A percentile compares a stretch with the other conserved stretches of the same genome.
Conservation (phyloP, 1,140 invertebrate genomes). For the Ceratosolen fusciceps region DNA sequence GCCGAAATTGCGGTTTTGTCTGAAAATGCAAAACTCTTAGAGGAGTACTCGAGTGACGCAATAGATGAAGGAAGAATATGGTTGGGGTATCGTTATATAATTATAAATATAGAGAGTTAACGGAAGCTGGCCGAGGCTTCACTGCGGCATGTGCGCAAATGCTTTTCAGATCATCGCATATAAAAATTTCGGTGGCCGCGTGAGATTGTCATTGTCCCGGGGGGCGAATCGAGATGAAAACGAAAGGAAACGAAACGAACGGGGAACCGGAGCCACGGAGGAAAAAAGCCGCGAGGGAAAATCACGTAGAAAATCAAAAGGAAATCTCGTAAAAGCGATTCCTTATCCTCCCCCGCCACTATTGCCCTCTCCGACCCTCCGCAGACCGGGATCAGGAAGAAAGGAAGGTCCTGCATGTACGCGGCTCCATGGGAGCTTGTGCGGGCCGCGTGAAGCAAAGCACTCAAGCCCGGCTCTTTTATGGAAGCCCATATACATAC, state of each 20-base stretch:
- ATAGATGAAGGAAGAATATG: too few species aligned
- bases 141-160: not conserved
- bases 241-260: not conserved
- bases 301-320: slow-evolving; percentile 36
- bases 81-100: too few species aligned
- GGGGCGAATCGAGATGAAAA: not conserved
- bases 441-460: not conserved
- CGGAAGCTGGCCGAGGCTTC: too few species aligned
- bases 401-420: not conserved
- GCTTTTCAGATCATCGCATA: not conserved
- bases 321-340: slow-evolving; percentile 39
- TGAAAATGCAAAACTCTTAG: too few species aligned
- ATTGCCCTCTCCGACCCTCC: too few species aligned
- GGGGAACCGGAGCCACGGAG: not conserved
- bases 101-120: too few species aligned
- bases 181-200: not conserved
- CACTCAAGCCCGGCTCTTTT: slow-evolving; percentile 21
- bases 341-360: too few species aligned
- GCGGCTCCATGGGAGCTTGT: not conserved
- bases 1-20: too few species aligned
- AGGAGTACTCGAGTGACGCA: too few species aligned
- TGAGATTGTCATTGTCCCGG: too few species aligned
- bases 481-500: not conserved
- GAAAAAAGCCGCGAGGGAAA: not conserved
- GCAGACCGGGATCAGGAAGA: too few species aligned